Evolutionary conservation across 2,113 vertebrate genomes (phyloP), one percentile per base, ranked within the genome.

Genomic region (Saccopteryx bilineata): DNA sequence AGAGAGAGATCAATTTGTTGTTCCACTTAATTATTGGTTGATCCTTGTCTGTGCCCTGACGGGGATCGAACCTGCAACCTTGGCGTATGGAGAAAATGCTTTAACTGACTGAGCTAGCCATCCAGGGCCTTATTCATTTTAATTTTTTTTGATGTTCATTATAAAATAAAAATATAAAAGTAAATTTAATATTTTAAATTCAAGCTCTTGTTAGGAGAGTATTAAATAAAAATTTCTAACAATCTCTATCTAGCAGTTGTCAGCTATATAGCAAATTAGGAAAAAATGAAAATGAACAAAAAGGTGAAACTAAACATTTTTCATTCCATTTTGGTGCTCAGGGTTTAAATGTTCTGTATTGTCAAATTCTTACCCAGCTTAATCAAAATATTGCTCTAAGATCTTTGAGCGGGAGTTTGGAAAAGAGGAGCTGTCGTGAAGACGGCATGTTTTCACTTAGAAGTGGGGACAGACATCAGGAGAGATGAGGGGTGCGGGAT

Each of bases 181-280:
- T 24, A 4, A 92, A 80, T 92, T 94, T 7, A 95, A 14, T 69
- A 39, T 33, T 72, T 65, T 81, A 91, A 94, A 56, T 71, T 76
- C 24, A 97, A 87, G 10, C 31, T 65, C 39, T 72, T 75, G 19
- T 69, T 87, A 92, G 92, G 31, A 68, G 7, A 76, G 14, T 61
- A 54, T n/a, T 90, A 66, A 90, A 71, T 66, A 93, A 54, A 18
- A 31, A 54, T 56, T 39, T 69, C 13, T 19, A 92, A 18, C 92
- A 28, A 74, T 83, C 28, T 15, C 11, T 68, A 68, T 4, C 26
- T 33, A 72, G 80, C 12, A 33, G 8, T 58, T 65, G 9, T 90
- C 66, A 90, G n/a, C 13, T 68, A 72, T 68, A 72, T 4, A 78
- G 75, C 3, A 93, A 79, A 58, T n/a, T 33, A 69, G 65, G 15